Evolutionary conservation across 2,888 invertebrate species (phyloP), one percentile per base, ranked within the genome.

Genomic region (Lapara coniferarum): DNA sequence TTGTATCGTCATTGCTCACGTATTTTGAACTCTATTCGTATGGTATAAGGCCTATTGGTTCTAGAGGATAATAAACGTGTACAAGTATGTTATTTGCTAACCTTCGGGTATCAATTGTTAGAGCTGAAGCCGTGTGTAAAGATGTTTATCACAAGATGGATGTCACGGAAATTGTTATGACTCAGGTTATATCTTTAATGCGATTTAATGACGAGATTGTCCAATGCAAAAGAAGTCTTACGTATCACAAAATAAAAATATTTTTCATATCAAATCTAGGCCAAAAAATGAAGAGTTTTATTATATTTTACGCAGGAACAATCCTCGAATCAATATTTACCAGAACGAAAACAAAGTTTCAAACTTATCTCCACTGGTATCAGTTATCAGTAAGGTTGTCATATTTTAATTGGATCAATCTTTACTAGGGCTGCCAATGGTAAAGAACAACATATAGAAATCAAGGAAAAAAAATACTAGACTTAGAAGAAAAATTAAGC

Each of bases 91-190:
- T 85, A 85, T 85, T 85, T 82, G 81, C 78, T 78, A 85, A 84
- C 87, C 88, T 87, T 88, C 86, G 85, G 81, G 83, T 87, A 87
- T 85, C 88, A 88, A 88, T 88, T 86, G 86, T 85, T 78, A 75
- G 78, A 75, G 76, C 66, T 69, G 71, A 16, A 66, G 70, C 76
- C 80, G 81, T 73, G 78, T 80, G 76, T 81, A 83, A 81, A 83
- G 85, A 84, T 86, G 69, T 71, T 71, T 80, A 83, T 82, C 83
- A 68, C 63, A 79, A 82, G 83, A 82, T 81, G 75, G 79, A 82
- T 82, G 79, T 75, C 76, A 72, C 81, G 82, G 83, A 78, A 78
- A 74, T 74, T 73, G 74, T 72, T 63, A 72, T 72, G 75, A 69
- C 66, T 49, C 19, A 10, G 59, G 63, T 63, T 63, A 19, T 25